Conservation (phyloP, 2,797 vertebrate genomes). For the Ceryle rudis region DNA sequence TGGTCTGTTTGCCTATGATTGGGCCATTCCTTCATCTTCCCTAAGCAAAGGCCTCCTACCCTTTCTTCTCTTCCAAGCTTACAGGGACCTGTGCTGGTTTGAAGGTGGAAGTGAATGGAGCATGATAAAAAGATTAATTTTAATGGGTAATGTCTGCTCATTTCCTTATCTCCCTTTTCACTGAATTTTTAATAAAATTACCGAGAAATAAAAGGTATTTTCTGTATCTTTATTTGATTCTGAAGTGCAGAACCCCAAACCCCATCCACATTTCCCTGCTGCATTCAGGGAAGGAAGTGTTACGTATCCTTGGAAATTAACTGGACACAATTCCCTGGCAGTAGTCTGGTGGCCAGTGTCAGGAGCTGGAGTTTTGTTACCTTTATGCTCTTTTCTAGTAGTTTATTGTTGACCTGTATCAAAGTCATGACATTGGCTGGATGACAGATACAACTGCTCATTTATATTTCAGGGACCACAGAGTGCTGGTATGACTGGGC, state of each 20-base stretch:
- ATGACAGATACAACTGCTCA: background rate
- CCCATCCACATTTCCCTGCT: background rate
- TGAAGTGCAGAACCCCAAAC: background rate
- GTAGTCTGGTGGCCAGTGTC: background rate
- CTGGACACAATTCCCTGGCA: background rate
- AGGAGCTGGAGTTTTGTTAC: background rate
- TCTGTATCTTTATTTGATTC: background rate
- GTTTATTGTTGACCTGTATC: background rate
- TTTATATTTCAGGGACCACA: background rate
- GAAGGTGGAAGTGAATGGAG: background rate
- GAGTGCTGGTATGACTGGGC: background rate
- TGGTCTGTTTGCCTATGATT: background rate
- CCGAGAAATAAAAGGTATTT: background rate
- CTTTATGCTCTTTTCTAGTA: background rate
- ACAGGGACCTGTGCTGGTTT: background rate
- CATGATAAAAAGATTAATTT: background rate
- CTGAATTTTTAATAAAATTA: background rate
- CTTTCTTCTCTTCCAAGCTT: background rate
- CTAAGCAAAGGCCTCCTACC: background rate
- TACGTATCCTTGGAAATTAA: background rate
- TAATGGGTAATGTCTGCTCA: background rate
- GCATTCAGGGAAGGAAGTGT: background rate
- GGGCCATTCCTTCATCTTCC: background rate
- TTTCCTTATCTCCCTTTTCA: background rate
- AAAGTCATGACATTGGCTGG: background rate